Evolutionary conservation across 2,888 invertebrate species (phyloP).

Genomic region (Stictocephala bisonia): DNA sequence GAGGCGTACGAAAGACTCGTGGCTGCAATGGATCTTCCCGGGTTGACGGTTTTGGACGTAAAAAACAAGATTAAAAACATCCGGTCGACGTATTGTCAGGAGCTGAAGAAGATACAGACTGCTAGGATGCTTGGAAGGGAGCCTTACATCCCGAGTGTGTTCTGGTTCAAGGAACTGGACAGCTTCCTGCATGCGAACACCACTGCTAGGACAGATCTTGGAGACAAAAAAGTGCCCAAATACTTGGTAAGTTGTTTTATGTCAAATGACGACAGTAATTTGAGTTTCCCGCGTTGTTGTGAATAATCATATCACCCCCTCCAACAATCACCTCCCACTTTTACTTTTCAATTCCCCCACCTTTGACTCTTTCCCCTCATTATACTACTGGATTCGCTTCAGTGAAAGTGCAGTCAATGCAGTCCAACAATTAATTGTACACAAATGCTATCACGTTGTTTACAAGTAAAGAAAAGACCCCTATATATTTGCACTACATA

Average conservation of each 20-base stretch:
- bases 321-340: no score
- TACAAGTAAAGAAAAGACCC: no score
- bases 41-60: constrained; percentile 44
- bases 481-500: no score
- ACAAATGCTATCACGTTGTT: no score
- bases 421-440: no score
- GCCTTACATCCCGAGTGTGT: constrained; percentile 32
- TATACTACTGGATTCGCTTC: not conserved
- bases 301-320: constrained; percentile 28
- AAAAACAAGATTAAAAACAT: constrained; percentile 49
- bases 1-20: constrained; percentile 42
- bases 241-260: constrained; percentile 38
- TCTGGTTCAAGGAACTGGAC: constrained; percentile 47
- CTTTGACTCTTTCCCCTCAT: not conserved
- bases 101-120: constrained; percentile 47
- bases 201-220: constrained; percentile 17
- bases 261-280: not conserved
- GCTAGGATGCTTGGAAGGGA: constrained; percentile 29
- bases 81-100: constrained; percentile 47
- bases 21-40: constrained; percentile 39
- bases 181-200: constrained; percentile 41
- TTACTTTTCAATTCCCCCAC: not conserved
- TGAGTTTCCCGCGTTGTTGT: constrained; percentile 36
- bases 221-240: constrained; percentile 37
- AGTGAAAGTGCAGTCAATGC: no score